Conservation (phyloP, 2,797 vertebrate genomes). For the Trachurus trachurus region DNA sequence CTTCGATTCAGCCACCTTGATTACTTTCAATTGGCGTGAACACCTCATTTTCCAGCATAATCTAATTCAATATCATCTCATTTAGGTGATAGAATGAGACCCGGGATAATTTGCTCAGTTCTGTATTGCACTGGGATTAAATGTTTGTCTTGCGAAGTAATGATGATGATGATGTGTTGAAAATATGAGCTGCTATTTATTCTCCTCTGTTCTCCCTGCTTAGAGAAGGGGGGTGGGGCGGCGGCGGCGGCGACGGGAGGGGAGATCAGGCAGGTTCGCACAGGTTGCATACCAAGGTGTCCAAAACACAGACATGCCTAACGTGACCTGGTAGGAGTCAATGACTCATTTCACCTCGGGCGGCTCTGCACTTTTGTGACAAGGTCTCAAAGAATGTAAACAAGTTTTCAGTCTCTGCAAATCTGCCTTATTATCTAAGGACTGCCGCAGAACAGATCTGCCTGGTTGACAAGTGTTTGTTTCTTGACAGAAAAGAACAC, state of each 20-base stretch:
- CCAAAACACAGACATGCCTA: conserved; percentile 56
- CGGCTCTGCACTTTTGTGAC: conserved; percentile 72
- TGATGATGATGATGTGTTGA: conserved; percentile 65
- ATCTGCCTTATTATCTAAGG: conserved; percentile 77
- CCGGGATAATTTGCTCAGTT: conserved; percentile 71
- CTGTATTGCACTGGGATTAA: conserved; percentile 68
- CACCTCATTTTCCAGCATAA: conserved; percentile 82
- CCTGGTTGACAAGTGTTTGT: conserved; percentile 70
- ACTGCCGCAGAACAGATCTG: conserved; percentile 53
- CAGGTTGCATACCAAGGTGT: conserved; percentile 71
- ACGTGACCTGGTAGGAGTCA: conserved; percentile 68
- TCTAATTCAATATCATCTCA: conserved; percentile 85
- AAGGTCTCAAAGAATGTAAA: conserved; percentile 80
- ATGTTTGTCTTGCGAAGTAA: conserved; percentile 80
- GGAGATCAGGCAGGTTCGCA: conserved; percentile 46
- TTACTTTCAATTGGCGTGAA: conserved; percentile 82
- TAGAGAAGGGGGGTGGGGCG: background rate
- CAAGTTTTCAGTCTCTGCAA: conserved; percentile 73
- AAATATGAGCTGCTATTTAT: conserved; percentile 72
- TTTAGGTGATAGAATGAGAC: conserved; percentile 79
- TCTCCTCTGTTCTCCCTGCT: conserved; percentile 30
- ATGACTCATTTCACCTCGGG: conserved; percentile 76
- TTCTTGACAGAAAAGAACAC: conserved; percentile 55
- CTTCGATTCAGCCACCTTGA: conserved; percentile 78
- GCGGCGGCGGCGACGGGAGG: too few species aligned